Evolutionary conservation across 2,888 invertebrate genomes (phyloP).

Genomic region (Hyposoter didymator): DNA sequence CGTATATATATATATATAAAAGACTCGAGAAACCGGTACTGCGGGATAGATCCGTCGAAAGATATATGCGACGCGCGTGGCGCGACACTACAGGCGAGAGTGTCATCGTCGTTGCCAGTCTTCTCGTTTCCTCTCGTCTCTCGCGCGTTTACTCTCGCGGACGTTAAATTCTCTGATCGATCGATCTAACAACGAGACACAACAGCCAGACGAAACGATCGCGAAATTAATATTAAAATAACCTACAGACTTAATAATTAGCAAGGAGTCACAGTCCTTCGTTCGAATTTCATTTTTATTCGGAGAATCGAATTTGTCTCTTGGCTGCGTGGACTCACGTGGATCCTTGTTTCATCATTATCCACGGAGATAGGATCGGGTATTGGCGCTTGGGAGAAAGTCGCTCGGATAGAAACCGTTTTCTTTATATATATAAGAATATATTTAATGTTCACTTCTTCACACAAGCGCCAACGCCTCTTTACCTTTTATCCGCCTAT

Average conservation of each 20-base stretch:
- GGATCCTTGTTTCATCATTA: conserved; percentile 5
- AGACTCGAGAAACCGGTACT: conserved; percentile 67
- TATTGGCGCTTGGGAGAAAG: conserved; percentile 16
- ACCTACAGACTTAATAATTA: conserved; percentile 41
- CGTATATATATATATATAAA: conserved; percentile 23
- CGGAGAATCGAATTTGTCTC: not conserved
- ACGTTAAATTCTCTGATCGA: conserved; percentile 79
- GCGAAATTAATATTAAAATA: conserved; percentile 19
- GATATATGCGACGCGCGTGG: conserved; percentile 69
- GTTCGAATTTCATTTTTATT: conserved; percentile 6
- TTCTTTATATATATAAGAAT: not conserved
- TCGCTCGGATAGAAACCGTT: not conserved
- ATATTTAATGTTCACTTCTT: not conserved
- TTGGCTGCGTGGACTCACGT: not conserved
- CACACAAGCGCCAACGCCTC: conserved; percentile 21
- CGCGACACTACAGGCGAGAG: conserved; percentile 66
- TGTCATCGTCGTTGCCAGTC: conserved; percentile 60
- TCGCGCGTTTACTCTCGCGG: conserved; percentile 72
- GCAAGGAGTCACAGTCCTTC: not conserved
- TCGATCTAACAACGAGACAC: conserved; percentile 59
- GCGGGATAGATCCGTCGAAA: conserved; percentile 65
- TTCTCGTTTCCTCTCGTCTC: conserved; percentile 28
- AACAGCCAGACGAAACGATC: conserved; percentile 34
- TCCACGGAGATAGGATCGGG: not conserved
- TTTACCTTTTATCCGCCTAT: conserved; percentile 4